A percentile compares a stretch with the other conserved stretches of the same genome.
phyloP scores from a whole-genome alignment of 1,140 invertebrate genomes.

The Magallana angulata region DNA sequence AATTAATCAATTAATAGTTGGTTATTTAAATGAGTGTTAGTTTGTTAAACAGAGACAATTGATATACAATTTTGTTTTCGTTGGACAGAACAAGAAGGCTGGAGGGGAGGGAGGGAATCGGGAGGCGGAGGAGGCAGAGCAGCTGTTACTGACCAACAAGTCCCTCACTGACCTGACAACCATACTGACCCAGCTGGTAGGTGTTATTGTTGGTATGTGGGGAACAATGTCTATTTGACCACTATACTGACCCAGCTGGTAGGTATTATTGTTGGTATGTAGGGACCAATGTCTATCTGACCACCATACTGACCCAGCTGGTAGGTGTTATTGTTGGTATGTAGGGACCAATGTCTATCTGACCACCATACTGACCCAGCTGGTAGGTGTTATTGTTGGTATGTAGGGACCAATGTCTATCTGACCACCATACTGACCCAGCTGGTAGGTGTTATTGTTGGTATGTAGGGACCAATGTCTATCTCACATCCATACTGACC shows the following conservation, averaged over 20 bases:
- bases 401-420: slow-evolving; percentile 18
- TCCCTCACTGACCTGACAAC: slow-evolving; percentile 75
- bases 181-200: slow-evolving; percentile 75
- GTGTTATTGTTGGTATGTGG: slow-evolving; percentile 13
- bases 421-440: slow-evolving; percentile 72
- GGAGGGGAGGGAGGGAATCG: slow-evolving; percentile 67
- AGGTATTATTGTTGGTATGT: not conserved
- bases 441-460: not conserved
- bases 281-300: slow-evolving; percentile 14
- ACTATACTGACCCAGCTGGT: slow-evolving; percentile 75
- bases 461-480: slow-evolving; percentile 34
- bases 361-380: slow-evolving; percentile 69
- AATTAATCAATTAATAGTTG: too few relatives aligned
- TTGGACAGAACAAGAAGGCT: slow-evolving; percentile 72
- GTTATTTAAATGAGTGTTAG: too few relatives aligned
- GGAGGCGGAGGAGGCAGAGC: slow-evolving; percentile 77
- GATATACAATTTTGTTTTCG: not conserved
- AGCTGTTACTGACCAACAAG: slow-evolving; percentile 77
- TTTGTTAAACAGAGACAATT: too few relatives aligned
- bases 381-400: slow-evolving; percentile 46
- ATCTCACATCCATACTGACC: too few relatives aligned
- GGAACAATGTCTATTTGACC: slow-evolving; percentile 36
- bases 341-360: slow-evolving; percentile 50
- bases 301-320: slow-evolving; percentile 73
- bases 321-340: slow-evolving; percentile 49